Evolutionary conservation across 2,113 vertebrate genomes (phyloP), one percentile per base, ranked within the genome.

Genomic region (Corythoichthys haematopterus): DNA sequence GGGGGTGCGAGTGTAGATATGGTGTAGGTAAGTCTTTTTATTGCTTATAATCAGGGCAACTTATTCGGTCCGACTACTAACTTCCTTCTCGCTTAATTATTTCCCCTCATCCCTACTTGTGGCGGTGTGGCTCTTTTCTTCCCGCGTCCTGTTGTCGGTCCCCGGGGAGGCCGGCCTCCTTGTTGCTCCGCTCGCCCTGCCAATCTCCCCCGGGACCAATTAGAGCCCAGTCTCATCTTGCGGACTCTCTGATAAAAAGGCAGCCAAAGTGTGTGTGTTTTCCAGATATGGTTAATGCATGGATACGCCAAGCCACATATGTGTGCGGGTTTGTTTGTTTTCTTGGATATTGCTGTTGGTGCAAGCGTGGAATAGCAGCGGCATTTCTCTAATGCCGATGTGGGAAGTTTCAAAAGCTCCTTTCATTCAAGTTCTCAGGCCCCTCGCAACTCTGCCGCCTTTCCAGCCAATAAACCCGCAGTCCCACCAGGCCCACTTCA

Each of bases 151-250:
- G 72, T 94, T 94, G 92, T 94, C 94, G 92, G 90, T 95, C 94
- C 94, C 93, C 78, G 74, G 93, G 92, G 94, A 91, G 81, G 90
- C 91, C 66, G 90, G 70, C 84, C 83, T 77, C 92, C 91, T 88
- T 91, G 93, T 71, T 94, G 94, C 94, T 93, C 94, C 91, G 82
- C 36, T 88, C 89, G 84, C 91, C 91, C 94, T 93, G 92, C 87
- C 92, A 88, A 90, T 90, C 87, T 97, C 96, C 94, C 95, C 56
- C 80, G 93, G 94, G 95, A 95, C 95, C 95, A 96, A 96, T 95
- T 97, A 97, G 93, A 89, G 88, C 89, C 88, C 90, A 86, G 93
- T 91, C 92, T 94, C 93, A 94, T 95, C 94, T 95, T 87, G 86
- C 91, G 90, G 94, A 92, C 93, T 93, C 90, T 83, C 90, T 94